Evolutionary conservation across 1,140 invertebrate genomes (phyloP).

Genomic region (Heliconius hermathena): DNA sequence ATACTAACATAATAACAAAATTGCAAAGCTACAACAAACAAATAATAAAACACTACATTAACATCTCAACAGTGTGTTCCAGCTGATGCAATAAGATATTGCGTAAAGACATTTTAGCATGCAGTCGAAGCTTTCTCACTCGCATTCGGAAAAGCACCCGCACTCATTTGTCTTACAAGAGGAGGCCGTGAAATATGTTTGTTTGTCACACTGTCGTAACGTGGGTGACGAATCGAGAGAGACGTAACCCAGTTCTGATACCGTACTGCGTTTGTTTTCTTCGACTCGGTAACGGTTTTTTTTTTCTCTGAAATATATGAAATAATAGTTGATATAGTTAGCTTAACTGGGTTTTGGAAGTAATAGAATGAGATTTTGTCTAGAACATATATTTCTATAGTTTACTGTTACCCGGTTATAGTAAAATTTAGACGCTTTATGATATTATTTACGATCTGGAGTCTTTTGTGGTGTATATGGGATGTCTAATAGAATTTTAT

Average conservation of each 20-base stretch:
- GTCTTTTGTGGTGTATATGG: too few species aligned
- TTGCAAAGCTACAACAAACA: too few species aligned
- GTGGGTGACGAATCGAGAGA: conserved; percentile 60
- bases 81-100: conserved; percentile 61
- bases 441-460: too few species aligned
- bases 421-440: too few species aligned
- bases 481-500: too few species aligned
- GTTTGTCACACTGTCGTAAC: conserved; percentile 54
- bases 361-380: neutral
- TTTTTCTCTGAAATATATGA: neutral
- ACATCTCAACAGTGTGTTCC: neutral
- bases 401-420: too few species aligned
- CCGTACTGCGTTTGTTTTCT: conserved; percentile 45
- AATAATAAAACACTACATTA: neutral
- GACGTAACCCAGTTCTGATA: conserved; percentile 62
- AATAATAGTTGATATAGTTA: neutral
- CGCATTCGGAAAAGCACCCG: conserved; percentile 64
- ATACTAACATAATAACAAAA: too few species aligned
- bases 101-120: conserved; percentile 73
- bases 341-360: neutral
- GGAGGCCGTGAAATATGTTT: conserved; percentile 67
- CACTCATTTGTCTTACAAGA: conserved; percentile 53
- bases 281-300: conserved; percentile 23
- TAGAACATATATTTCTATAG: too few species aligned
- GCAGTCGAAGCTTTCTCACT: conserved; percentile 66